These are phyloP conservation scores for Ptilonorhynchus violaceus DNA, from an alignment of 2,113 vertebrate species.

Conservation along the genomic window DNA sequence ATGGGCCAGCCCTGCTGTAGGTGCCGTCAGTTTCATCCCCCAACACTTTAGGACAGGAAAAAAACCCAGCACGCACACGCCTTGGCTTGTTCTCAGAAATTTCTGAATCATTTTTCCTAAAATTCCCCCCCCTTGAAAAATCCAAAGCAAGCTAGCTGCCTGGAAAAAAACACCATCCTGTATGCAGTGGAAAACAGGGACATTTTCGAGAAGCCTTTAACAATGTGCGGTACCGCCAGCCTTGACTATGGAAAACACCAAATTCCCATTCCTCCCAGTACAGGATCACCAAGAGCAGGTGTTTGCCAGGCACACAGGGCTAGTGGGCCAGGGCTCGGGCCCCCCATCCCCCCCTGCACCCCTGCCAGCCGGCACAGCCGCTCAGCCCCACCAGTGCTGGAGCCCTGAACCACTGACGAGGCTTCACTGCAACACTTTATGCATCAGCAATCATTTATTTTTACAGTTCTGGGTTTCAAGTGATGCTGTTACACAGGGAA, in stretches of 20 bases:
- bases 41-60: not conserved
- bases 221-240: not conserved
- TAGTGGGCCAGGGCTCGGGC: not conserved
- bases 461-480: not conserved
- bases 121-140: not conserved
- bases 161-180: not conserved
- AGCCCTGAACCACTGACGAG: not conserved
- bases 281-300: not conserved
- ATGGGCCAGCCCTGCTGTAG: not conserved
- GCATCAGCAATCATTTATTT: conserved; percentile 47
- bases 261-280: not conserved
- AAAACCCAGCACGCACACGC: fast-evolving
- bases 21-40: not conserved
- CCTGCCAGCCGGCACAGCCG: fast-evolving
- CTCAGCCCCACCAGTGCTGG: not conserved
- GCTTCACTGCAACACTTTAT: conserved; percentile 44
- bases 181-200: not conserved
- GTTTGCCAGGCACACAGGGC: not conserved
- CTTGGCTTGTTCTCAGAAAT: not conserved
- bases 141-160: not conserved
- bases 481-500: not conserved
- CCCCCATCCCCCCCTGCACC: not conserved
- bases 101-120: not conserved
- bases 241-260: not conserved
- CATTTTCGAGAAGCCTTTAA: not conserved